phyloP scores from a whole-genome alignment of 2,888 invertebrate genomes.

The Oscheius sp. region DNA sequence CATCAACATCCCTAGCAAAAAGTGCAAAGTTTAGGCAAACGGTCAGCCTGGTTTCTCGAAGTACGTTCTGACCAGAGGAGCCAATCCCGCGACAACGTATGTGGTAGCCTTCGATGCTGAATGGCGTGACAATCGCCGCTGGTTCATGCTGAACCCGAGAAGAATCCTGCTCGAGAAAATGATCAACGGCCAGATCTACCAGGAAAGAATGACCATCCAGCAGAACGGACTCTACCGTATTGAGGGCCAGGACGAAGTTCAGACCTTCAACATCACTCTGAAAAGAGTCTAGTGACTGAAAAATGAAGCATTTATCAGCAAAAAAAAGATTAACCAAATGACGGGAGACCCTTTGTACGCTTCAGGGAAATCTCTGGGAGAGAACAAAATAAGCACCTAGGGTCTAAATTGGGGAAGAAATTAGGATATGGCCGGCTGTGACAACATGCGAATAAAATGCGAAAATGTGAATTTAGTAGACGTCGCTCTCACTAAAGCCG shows the following conservation, averaged over 20 bases:
- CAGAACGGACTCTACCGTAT: background rate
- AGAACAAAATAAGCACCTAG: constrained; percentile 20
- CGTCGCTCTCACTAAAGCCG: constrained; percentile 35
- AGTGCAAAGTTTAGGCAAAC: background rate
- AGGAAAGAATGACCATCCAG: background rate
- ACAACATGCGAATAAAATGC: constrained; percentile 17
- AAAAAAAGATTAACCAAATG: background rate
- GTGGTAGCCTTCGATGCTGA: background rate
- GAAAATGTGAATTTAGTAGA: constrained; percentile 8
- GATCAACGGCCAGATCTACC: background rate
- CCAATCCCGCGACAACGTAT: background rate
- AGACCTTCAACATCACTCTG: constrained; percentile 1
- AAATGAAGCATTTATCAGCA: background rate
- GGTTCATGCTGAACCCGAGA: background rate
- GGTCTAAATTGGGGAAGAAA: background rate
- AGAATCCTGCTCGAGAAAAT: constrained; percentile 1
- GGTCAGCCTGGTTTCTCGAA: constrained; percentile 3
- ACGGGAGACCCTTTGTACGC: background rate
- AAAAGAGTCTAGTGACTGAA: background rate
- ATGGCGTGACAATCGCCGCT: background rate
- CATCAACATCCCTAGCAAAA: background rate
- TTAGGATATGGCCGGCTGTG: constrained; percentile 22
- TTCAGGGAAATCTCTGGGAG: background rate
- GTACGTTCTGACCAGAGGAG: background rate
- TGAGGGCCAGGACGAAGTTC: background rate